Evolutionary conservation across 2,797 vertebrate genomes (phyloP), one percentile per base, ranked within the genome.

Genomic region (Tokudaia muenninki): DNA sequence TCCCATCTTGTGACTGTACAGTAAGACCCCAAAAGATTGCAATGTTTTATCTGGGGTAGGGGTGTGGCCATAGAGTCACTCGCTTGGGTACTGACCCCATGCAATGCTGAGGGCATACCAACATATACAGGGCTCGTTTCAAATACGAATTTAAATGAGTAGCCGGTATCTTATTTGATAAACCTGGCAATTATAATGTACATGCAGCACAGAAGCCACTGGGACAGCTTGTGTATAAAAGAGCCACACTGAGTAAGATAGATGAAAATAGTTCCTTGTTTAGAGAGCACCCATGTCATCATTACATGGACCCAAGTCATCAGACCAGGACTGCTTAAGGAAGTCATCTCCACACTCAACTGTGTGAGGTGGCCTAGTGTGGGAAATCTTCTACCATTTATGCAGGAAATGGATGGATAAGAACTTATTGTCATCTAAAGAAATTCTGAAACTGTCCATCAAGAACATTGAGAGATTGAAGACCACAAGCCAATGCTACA

Each of bases 61-160:
- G 31, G 11, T 6, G 31, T 74, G 11, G 21, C 9, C 12, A 34
- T 14, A 47, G 3, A 34, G 59, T 44, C 65, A 44, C 3, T 59
- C 11, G 57, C 80, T 80, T 55, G 4, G 19, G 3, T 26, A 57
- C 47, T 31, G 34, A 4, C 1, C 57, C 37, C 14, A 57, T 65
- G 47, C 1, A 87, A 67, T 74, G 63, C 57, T 47, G 57, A 21
- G 22, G 26, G 41, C 26, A 50, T 3, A 41, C 2, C 12, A 57
- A 29, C 31, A 21, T 61, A 55, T 61, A 57, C 5, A 24, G 34
- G 57, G 14, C 21, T 94, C 41, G 65, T 26, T 37, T 72, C 52
- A 87, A 87, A 83, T 91, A 83, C 81, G 74, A 14, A 80, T 90
- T 61, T 81, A 70, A 61, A 14, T 47, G n/a, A 19, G 12, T 17